Evolutionary conservation across 2,888 invertebrate genomes (phyloP).

Genomic region (Biston betularia): DNA sequence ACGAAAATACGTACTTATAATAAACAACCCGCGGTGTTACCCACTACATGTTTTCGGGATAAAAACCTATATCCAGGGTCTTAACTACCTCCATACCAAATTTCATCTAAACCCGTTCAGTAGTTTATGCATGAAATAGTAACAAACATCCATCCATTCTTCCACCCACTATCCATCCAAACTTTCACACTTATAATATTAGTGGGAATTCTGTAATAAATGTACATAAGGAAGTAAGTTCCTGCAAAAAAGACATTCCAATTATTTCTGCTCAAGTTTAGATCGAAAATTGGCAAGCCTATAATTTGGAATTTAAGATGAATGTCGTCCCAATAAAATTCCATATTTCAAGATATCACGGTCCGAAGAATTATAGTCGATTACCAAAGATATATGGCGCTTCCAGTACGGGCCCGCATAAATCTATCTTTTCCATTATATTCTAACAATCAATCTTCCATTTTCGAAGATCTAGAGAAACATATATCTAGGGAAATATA

Average conservation of each 20-base stretch:
- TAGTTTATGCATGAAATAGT: no score
- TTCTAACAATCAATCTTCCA: constrained; percentile 31
- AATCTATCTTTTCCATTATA: constrained; percentile 32
- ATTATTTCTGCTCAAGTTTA: neutral
- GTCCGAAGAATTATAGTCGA: constrained; percentile 32
- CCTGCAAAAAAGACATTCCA: neutral
- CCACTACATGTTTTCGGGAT: no score
- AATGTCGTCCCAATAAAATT: neutral
- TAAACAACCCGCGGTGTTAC: no score
- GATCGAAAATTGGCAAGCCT: neutral
- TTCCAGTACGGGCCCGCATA: constrained; percentile 18
- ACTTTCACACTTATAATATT: no score
- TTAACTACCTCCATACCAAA: no score
- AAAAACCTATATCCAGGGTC: no score
- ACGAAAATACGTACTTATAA: no score
- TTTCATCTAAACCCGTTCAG: no score
- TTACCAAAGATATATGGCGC: constrained; percentile 30
- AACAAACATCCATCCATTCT: no score
- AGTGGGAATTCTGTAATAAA: no score
- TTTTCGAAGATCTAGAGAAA: constrained; percentile 31
- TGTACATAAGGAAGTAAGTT: neutral
- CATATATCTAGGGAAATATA: constrained; percentile 20
- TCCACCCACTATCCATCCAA: no score
- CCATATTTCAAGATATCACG: constrained; percentile 26
- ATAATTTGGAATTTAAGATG: neutral